Base-by-base conservation (phyloP, 2,113 vertebrate genomes). In the Todiramphus chloris region DNA sequence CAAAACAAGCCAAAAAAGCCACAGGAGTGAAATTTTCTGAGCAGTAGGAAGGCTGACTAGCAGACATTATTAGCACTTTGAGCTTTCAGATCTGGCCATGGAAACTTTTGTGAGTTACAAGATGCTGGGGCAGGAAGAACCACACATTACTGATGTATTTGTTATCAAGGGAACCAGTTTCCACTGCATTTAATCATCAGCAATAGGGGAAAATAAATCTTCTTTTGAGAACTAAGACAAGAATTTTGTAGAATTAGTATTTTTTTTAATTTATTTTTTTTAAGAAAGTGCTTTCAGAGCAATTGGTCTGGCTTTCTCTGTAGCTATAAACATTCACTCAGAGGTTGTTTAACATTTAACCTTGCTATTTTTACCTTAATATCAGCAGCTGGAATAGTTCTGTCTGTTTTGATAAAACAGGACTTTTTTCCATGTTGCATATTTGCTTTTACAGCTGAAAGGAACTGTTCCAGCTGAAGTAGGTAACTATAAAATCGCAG, bases 11-110 rank as follows among this genome's bases (percentile, higher is more conserved):
- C 97, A 98, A 97, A 94, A 94, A 97, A 98, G 90, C 97, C 64
- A 28, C 97, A 96, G 98, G 97, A 98, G 97, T 96, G 97, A 98
- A 97, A 97, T 97, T 97, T 98, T 98, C 96, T 97, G 77, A 97
- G 93, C 97, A 96, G 97, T 98, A 90, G 97, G 97, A 98, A 97
- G 87, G 96, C 97, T 85, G 94, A 94, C 85, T 95, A 94, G 96
- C 87, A 56, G 88, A 89, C 96, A 93, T 97, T 97, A 97, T 97
- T 97, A 98, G 92, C 96, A 89, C 75, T 90, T 94, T 74, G 95
- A 97, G 93, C 90, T 80, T 83, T 95, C 81, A 93, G 94, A 94
- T 87, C 64, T 90, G 89, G 77, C 94, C 74, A 37, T 94, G 97
- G 96, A 98, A 98, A 98, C 92, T 95, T 97, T 33, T 89, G 94